Evolutionary conservation across 2,113 vertebrate genomes (phyloP).

Genomic region (Tonatia bakeri): DNA sequence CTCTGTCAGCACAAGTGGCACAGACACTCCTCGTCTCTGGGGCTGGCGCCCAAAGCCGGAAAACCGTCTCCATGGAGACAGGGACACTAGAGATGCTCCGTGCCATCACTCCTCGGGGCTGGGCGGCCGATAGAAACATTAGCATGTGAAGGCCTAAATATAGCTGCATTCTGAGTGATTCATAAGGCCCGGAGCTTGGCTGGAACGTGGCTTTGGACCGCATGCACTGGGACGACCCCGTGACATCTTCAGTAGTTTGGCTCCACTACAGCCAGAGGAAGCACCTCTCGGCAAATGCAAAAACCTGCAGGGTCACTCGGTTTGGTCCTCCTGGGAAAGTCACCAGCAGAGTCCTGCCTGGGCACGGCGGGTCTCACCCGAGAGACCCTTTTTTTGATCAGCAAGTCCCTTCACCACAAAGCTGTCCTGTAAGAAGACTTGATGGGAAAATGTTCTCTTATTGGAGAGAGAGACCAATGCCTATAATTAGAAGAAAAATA

Average conservation of each 20-base stretch:
- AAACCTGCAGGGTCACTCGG: background rate
- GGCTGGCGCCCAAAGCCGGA: background rate
- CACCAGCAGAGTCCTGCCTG: background rate
- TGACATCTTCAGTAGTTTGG: constrained; percentile 66
- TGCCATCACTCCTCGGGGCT: constrained; percentile 76
- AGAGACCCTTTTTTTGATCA: background rate
- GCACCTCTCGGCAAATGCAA: background rate
- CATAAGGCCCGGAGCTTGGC: constrained; percentile 62
- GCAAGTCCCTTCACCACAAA: background rate
- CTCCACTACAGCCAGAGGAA: constrained; percentile 46
- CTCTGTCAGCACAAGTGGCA: background rate
- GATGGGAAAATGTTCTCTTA: background rate
- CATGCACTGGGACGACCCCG: constrained; percentile 2
- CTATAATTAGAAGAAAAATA: background rate
- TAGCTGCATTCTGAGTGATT: constrained; percentile 62
- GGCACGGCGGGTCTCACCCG: background rate
- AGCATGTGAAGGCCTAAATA: constrained; percentile 77
- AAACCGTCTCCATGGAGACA: constrained; percentile 75
- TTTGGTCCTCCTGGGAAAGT: background rate
- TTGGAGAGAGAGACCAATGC: background rate
- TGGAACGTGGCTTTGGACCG: background rate
- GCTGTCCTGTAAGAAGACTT: background rate
- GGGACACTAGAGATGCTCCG: constrained; percentile 73
- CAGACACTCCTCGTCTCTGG: background rate
- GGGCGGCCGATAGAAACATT: constrained; percentile 76